These are phyloP conservation scores for Callipepla squamata DNA, from an alignment of 2,113 vertebrate species.

Conservation along the genomic window DNA sequence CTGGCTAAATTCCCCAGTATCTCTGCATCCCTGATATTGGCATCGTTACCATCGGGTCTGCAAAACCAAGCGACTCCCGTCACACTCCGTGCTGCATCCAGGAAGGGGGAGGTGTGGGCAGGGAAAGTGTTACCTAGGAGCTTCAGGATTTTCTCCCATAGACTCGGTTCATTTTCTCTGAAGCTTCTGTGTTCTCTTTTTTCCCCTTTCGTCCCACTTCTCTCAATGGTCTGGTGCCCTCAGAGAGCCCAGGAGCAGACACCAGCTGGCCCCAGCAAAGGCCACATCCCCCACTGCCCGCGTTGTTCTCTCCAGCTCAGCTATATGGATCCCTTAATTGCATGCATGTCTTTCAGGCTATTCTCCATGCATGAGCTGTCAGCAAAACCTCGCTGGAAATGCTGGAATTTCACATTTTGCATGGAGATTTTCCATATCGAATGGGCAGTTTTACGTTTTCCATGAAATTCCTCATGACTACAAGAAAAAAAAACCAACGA, in stretches of 20 bases:
- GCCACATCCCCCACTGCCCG: conserved; percentile 69
- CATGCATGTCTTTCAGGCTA: conserved; percentile 71
- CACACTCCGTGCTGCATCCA: neutral
- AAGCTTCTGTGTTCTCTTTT: conserved; percentile 55
- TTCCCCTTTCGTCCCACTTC: conserved; percentile 27
- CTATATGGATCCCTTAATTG: conserved; percentile 57
- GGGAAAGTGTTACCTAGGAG: conserved; percentile 35
- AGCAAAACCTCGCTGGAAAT: conserved; percentile 72
- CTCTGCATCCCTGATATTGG: neutral
- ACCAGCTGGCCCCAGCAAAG: conserved; percentile 69
- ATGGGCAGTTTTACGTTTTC: conserved; percentile 61
- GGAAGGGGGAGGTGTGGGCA: neutral
- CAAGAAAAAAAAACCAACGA: neutral
- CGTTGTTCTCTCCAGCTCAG: conserved; percentile 33
- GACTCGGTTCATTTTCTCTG: conserved; percentile 58
- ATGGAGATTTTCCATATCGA: conserved; percentile 67
- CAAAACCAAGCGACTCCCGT: neutral
- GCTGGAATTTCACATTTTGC: conserved; percentile 73
- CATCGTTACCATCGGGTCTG: neutral
- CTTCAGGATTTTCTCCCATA: conserved; percentile 26
- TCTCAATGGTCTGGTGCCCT: conserved; percentile 67
- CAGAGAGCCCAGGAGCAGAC: conserved; percentile 53
- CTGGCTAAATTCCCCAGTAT: neutral
- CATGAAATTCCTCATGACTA: conserved; percentile 66
- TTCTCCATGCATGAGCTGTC: conserved; percentile 72